phyloP scores from a whole-genome alignment of 2,113 vertebrate species.

The Seriola aureovittata region DNA sequence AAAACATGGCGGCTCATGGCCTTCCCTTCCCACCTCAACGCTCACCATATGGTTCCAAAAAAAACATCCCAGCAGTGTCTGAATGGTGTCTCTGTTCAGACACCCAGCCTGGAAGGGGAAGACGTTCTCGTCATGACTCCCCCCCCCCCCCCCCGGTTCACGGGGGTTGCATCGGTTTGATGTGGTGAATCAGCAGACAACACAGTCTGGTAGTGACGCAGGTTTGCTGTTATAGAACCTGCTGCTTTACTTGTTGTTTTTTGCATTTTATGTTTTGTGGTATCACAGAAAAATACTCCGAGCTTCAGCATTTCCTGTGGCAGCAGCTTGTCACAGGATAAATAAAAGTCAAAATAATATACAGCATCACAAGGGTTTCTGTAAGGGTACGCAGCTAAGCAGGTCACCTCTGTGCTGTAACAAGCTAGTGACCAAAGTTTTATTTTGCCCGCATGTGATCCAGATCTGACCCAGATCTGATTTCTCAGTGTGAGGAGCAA shows the following conservation, averaged over 20 bases:
- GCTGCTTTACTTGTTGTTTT: neutral
- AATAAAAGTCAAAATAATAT: neutral
- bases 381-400: too few relatives aligned
- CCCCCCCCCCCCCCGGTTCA: conserved; percentile 10
- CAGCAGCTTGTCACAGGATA: neutral
- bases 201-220: conserved; percentile 9
- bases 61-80: conserved; percentile 24
- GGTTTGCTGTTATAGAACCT: neutral
- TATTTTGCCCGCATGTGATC: neutral
- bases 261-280: neutral
- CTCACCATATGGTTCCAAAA: conserved; percentile 28
- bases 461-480: neutral
- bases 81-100: conserved; percentile 59
- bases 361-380: neutral
- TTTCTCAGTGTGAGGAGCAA: neutral
- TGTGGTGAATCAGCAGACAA: conserved; percentile 57
- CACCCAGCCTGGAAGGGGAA: conserved; percentile 11
- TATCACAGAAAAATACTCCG: neutral
- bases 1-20: conserved; percentile 22
- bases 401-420: neutral
- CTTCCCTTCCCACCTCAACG: neutral
- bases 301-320: neutral
- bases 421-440: neutral
- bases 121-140: neutral
- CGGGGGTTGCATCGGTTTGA: conserved; percentile 20